A percentile compares a stretch with the other conserved stretches of the same genome.
These are phyloP conservation scores for Amphilophus citrinellus DNA, from an alignment of 2,113 vertebrate genomes.

Conservation along the genomic window DNA sequence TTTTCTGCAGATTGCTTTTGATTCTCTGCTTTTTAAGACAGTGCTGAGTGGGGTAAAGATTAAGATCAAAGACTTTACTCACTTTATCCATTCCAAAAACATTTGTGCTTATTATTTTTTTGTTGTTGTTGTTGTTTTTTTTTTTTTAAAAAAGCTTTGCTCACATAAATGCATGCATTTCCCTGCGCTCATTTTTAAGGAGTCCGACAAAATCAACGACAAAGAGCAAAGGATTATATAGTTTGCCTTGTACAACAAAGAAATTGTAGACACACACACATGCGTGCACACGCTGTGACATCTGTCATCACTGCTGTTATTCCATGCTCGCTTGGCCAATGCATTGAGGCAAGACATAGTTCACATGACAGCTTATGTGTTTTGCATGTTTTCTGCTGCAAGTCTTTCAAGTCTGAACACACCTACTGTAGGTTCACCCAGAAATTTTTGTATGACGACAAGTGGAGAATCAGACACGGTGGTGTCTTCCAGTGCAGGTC, in stretches of 20 bases:
- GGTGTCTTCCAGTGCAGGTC: neutral
- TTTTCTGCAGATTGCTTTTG: neutral
- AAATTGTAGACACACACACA: neutral
- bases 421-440: conserved; percentile 27
- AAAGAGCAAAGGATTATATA: neutral
- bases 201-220: neutral
- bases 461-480: neutral
- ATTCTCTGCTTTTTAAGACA: neutral
- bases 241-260: neutral
- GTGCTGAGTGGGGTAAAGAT: neutral
- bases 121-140: neutral
- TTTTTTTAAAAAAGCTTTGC: neutral
- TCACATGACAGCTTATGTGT: conserved; percentile 4
- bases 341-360: neutral
- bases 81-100: neutral
- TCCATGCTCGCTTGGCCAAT: neutral
- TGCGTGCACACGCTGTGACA: neutral
- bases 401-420: conserved; percentile 46
- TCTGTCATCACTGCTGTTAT: conserved; percentile 5
- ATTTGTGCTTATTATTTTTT: neutral
- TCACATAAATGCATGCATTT: neutral
- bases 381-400: conserved; percentile 31
- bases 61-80: neutral
- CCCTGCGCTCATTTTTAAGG: neutral
- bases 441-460: conserved; percentile 6